A percentile compares a stretch with the other conserved stretches of the same genome.
Conservation (phyloP, 2,888 invertebrate species). For the Malachius bipustulatus region DNA sequence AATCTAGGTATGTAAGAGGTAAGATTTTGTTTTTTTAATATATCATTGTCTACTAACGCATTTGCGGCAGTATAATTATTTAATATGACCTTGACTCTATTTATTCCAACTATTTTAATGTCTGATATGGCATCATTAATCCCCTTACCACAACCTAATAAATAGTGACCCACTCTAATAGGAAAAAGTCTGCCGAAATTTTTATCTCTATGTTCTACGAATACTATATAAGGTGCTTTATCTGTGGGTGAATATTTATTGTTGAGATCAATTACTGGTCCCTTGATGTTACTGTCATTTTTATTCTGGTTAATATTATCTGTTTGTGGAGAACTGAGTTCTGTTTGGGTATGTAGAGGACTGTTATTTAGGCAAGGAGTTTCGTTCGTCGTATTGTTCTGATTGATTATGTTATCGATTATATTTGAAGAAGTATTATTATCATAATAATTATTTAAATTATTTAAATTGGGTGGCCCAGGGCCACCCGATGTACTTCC, state of each 20-base stretch:
- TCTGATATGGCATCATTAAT: not conserved
- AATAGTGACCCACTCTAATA: not conserved
- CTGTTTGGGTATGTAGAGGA: too few relatives aligned
- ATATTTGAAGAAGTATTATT: too few relatives aligned
- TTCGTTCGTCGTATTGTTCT: too few relatives aligned
- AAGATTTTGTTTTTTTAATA: not conserved
- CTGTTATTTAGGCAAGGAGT: too few relatives aligned
- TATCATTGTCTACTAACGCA: not conserved
- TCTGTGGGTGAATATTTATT: not conserved
- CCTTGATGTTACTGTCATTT: too few relatives aligned
- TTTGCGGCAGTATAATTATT: not conserved
- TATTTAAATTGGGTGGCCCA: too few relatives aligned
- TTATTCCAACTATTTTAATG: not conserved
- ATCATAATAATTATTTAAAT: too few relatives aligned
- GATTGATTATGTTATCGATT: too few relatives aligned
- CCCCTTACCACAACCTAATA: not conserved
- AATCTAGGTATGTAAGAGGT: conserved; percentile 1
- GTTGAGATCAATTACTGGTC: too few relatives aligned
- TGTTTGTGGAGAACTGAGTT: too few relatives aligned
- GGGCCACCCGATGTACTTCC: too few relatives aligned
- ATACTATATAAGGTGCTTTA: not conserved
- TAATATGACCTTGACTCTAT: not conserved
- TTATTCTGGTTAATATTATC: too few relatives aligned
- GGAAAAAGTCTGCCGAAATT: not conserved
- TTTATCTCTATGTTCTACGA: not conserved